Evolutionary conservation across 2,113 vertebrate genomes (phyloP).

Genomic region (Clinocottus analis): DNA sequence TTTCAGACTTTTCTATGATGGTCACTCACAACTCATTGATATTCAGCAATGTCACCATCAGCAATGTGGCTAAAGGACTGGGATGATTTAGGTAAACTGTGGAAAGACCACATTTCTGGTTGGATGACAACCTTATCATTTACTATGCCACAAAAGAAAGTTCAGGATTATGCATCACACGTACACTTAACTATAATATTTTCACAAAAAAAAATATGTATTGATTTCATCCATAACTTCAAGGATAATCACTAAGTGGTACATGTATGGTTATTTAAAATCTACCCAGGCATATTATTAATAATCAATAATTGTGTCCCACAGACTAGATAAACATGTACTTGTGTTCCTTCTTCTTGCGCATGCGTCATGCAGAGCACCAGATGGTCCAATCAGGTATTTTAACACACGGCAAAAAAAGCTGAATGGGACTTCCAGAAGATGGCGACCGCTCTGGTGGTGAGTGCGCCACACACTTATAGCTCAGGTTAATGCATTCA

Average conservation of each 20-base stretch:
- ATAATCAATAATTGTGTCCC: not conserved
- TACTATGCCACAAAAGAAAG: not conserved
- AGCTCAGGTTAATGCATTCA: not conserved
- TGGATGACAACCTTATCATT: not conserved
- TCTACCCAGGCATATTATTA: not conserved
- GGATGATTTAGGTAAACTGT: not conserved
- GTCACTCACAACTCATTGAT: rapidly evolving
- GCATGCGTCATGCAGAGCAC: constrained; percentile 47
- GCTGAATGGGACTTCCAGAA: constrained; percentile 84
- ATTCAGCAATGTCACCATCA: too few species aligned
- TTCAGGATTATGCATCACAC: not conserved
- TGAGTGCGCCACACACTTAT: constrained; percentile 79
- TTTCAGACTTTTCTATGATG: not conserved
- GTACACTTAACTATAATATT: not conserved
- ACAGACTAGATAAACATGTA: not conserved
- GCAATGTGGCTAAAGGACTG: not conserved
- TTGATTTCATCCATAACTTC: not conserved
- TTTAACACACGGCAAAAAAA: constrained; percentile 75
- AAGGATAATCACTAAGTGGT: too few species aligned
- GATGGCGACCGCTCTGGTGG: constrained; percentile 96
- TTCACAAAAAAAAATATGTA: not conserved
- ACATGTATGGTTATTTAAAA: not conserved
- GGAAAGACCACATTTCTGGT: not conserved
- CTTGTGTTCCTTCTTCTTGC: not conserved
- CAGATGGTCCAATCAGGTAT: constrained; percentile 83